A percentile compares a stretch with the other conserved stretches of the same genome.
These are phyloP conservation scores for Epinotia bilunana DNA, from an alignment of 2,888 invertebrate genomes.

Conservation along the genomic window DNA sequence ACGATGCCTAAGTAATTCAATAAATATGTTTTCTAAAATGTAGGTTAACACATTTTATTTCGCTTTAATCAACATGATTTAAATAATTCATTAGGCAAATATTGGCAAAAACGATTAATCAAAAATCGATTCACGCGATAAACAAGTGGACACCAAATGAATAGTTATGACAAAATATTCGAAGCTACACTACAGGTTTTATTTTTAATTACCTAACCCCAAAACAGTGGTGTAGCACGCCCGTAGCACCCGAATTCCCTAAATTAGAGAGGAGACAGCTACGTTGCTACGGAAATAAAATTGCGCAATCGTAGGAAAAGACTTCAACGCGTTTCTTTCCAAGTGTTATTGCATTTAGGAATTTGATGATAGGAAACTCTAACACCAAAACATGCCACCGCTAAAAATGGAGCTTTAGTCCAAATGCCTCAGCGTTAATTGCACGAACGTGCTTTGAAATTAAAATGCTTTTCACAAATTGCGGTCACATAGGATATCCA, in stretches of 20 bases:
- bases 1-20: not conserved
- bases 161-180: not conserved
- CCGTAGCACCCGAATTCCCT: conserved; percentile 4
- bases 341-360: conserved; percentile 24
- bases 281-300: conserved; percentile 19
- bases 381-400: conserved; percentile 33
- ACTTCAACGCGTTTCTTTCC: conserved; percentile 33
- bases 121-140: not conserved
- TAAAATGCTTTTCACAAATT: conserved; percentile 15
- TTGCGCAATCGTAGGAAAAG: conserved; percentile 20
- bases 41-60: conserved; percentile 14
- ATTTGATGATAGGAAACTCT: conserved; percentile 30
- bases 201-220: too few species aligned
- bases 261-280: conserved; percentile 4
- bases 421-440: conserved; percentile 36
- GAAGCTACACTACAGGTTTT: too few species aligned
- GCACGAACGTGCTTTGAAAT: conserved; percentile 39
- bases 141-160: not conserved
- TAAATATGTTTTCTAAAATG: conserved; percentile 2
- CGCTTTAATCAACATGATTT: conserved; percentile 27
- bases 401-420: conserved; percentile 40
- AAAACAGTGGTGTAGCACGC: not conserved
- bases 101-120: conserved; percentile 24
- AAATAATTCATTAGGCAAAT: conserved; percentile 35
- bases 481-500: conserved; percentile 18